These are phyloP conservation scores for Idaea dimidiata DNA, from an alignment of 2,888 invertebrate genomes.

Conservation along the genomic window DNA sequence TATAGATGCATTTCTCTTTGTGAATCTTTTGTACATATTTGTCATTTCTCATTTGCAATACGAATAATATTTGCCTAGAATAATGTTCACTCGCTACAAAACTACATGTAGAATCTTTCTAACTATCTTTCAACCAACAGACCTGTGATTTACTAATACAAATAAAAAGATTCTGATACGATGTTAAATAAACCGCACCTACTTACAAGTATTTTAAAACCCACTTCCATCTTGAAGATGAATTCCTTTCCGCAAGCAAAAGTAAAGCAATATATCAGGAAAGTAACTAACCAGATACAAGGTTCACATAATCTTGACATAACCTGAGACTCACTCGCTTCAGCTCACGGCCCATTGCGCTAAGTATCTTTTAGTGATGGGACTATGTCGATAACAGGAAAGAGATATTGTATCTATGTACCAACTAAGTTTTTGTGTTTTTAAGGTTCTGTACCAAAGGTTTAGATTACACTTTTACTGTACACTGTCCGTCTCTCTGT, in stretches of 20 bases:
- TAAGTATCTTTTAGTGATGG: slow-evolving; percentile 25
- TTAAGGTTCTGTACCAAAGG: too few species aligned
- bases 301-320: slow-evolving; percentile 17
- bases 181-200: neutral
- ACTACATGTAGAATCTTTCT: too few species aligned
- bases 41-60: too few species aligned
- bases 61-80: too few species aligned
- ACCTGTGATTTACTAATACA: too few species aligned
- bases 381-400: neutral
- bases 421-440: neutral
- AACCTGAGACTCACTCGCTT: slow-evolving; percentile 22
- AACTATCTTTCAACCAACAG: too few species aligned
- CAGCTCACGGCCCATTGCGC: slow-evolving; percentile 33
- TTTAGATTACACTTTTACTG: too few species aligned
- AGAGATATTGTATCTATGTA: neutral
- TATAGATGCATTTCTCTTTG: too few species aligned
- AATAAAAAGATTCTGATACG: neutral
- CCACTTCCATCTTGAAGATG: neutral
- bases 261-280: slow-evolving; percentile 12
- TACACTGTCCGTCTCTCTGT: too few species aligned
- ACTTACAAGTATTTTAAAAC: neutral
- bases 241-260: neutral
- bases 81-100: too few species aligned
- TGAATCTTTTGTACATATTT: too few species aligned
- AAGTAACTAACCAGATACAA: slow-evolving; percentile 15